These are phyloP conservation scores for Myrmecophaga tridactyla DNA, from an alignment of 2,113 vertebrate genomes.

Conservation along the genomic window DNA sequence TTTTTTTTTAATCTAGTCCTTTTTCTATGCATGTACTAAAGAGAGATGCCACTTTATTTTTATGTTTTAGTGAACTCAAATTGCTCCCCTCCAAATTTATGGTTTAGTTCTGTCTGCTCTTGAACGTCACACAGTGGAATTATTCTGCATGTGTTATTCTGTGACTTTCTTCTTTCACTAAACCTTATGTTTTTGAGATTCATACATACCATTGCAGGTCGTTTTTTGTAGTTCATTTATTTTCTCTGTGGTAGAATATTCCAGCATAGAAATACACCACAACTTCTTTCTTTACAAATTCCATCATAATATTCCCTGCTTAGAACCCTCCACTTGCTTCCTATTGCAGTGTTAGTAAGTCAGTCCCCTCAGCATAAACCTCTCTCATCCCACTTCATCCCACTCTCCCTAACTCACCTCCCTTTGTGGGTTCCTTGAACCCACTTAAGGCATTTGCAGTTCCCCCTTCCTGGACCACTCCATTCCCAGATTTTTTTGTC, in stretches of 20 bases:
- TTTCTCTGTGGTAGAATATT: neutral
- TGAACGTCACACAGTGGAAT: neutral
- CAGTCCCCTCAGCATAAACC: neutral
- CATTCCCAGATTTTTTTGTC: neutral
- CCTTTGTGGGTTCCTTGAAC: neutral
- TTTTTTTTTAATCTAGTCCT: neutral
- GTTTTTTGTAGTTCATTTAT: neutral
- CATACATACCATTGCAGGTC: neutral
- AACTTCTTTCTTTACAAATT: neutral
- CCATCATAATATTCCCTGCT: neutral
- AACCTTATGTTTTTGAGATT: neutral
- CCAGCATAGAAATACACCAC: neutral
- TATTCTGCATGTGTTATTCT: neutral
- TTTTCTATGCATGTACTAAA: neutral
- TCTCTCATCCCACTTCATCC: neutral
- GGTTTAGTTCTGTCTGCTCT: neutral
- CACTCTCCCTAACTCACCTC: neutral
- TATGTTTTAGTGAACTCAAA: neutral
- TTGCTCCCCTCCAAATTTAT: neutral
- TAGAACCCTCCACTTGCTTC: neutral
- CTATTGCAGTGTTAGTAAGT: neutral
- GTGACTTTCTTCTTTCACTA: neutral
- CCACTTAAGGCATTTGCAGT: neutral
- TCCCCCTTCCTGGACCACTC: neutral
- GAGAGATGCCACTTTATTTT: neutral